Base-by-base conservation (phyloP, 1,140 invertebrate species). In the Halotydeus destructor region DNA sequence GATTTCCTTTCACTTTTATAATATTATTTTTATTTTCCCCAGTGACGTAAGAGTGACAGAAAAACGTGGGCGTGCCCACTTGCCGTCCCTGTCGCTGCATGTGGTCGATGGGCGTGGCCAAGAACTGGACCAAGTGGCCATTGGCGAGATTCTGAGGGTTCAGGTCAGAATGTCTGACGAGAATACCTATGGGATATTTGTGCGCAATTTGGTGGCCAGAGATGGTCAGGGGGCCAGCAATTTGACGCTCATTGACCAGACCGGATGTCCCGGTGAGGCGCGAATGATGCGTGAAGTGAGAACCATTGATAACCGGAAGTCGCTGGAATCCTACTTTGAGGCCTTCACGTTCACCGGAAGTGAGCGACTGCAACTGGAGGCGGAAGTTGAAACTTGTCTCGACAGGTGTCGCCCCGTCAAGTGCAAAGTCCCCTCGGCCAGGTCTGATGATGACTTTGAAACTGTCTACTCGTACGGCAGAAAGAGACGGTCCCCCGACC, bases 301-400 rank as follows among this genome's bases (percentile, higher is more conserved):
- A 34, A 50, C 45, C 3, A 41, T 54, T 8, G 43, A 51, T 14
- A 32, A 45, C 1, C 28, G 48, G 24, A 51, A 51, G 41, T 46
- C 50, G 1, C 24, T 54, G n/a, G 52, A 54, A 44, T 49, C 50
- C 8, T 49, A 51, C 22, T 38, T 54, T 14, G 52, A 54, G 27
- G 52, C 52, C 6, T 54, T 54, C 24, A 49, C 51, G 22, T 54
- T 53, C 32, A 52, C 51, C 2, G 52, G 52, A 14, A 51, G 51
- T 24, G 45, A 35, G 9, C 28, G 27, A 5, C 26, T 54, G 8
- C 41, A 48, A n/a, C 26, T 54, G 5, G 51, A 54, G 38, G 52
- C 50, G 2, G 52, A 54, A 43, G 51, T 54, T 1, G 51, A 54
- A 43, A 53, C 51, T 9, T 54, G 52, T 38, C 27, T 49, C 3